A percentile compares a stretch with the other conserved stretches of the same genome.
phyloP scores from a whole-genome alignment of 2,888 invertebrate species.

The Embidobia sp. region DNA sequence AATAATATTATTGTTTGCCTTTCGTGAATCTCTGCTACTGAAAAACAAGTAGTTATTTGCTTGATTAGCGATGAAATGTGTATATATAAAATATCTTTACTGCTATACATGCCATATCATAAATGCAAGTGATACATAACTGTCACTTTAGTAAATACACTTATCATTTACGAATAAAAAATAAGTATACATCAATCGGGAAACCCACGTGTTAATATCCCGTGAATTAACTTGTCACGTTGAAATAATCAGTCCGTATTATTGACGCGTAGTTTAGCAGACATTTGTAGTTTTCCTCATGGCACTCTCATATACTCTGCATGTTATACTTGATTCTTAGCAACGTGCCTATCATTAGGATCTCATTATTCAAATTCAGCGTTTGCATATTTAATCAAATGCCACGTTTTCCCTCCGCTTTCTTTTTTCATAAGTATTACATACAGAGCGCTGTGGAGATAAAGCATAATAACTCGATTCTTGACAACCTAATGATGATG shows the following conservation, averaged over 20 bases:
- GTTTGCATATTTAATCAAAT: constrained; percentile 79
- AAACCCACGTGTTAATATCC: constrained; percentile 21
- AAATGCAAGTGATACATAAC: too few species aligned
- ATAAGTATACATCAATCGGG: background rate
- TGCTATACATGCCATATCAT: too few species aligned
- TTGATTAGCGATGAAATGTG: too few species aligned
- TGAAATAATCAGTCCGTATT: constrained; percentile 20
- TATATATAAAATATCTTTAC: too few species aligned
- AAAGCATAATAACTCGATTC: constrained; percentile 81
- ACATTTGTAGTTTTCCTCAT: too few species aligned
- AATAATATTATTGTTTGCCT: too few species aligned
- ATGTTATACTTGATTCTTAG: constrained; percentile 37
- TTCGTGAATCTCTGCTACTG: too few species aligned
- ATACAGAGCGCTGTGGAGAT: constrained; percentile 76
- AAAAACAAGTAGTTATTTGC: too few species aligned
- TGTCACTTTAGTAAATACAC: too few species aligned
- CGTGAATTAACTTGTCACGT: constrained; percentile 18
- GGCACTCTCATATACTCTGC: constrained; percentile 1
- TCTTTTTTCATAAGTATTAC: constrained; percentile 70
- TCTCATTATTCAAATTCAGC: constrained; percentile 80
- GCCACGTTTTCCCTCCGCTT: constrained; percentile 63
- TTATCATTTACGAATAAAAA: background rate
- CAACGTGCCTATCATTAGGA: constrained; percentile 75
- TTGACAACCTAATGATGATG: constrained; percentile 81
- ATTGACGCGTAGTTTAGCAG: constrained; percentile 29